These are phyloP conservation scores for Lepeophtheirus salmonis DNA, from an alignment of 1,140 invertebrate genomes.

Conservation along the genomic window DNA sequence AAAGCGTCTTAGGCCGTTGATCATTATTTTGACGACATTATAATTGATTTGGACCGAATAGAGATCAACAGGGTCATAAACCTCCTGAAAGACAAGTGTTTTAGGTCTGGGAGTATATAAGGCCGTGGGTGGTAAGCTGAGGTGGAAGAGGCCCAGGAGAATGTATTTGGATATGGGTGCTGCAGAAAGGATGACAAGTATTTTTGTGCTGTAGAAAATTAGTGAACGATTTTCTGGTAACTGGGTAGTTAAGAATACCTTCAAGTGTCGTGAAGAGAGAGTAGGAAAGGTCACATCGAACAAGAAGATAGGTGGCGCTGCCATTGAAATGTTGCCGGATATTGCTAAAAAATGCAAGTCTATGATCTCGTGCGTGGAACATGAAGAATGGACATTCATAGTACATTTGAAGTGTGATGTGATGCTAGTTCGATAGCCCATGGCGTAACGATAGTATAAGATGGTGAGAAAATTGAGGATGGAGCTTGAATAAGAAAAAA, in stretches of 20 bases:
- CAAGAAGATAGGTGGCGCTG: too few relatives aligned
- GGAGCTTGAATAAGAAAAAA: too few relatives aligned
- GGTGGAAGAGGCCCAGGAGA: not conserved
- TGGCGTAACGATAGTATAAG: too few relatives aligned
- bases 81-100: not conserved
- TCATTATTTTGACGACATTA: not conserved
- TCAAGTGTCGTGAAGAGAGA: not conserved
- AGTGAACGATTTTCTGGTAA: not conserved
- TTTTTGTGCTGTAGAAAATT: not conserved
- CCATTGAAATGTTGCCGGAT: too few relatives aligned
- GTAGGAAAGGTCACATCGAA: too few relatives aligned
- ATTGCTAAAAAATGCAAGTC: too few relatives aligned
- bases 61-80: not conserved
- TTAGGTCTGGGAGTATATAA: not conserved
- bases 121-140: not conserved
- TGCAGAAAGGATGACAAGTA: not conserved
- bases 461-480: too few relatives aligned
- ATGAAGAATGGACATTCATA: too few relatives aligned
- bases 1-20: not conserved
- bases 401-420: too few relatives aligned
- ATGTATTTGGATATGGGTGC: not conserved
- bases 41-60: not conserved
- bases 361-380: too few relatives aligned
- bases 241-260: not conserved
- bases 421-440: too few relatives aligned